A percentile compares a stretch with the other conserved stretches of the same genome.
Evolutionary conservation across 2,888 invertebrate genomes (phyloP).

Genomic region (Stenolophus ochropezus): DNA sequence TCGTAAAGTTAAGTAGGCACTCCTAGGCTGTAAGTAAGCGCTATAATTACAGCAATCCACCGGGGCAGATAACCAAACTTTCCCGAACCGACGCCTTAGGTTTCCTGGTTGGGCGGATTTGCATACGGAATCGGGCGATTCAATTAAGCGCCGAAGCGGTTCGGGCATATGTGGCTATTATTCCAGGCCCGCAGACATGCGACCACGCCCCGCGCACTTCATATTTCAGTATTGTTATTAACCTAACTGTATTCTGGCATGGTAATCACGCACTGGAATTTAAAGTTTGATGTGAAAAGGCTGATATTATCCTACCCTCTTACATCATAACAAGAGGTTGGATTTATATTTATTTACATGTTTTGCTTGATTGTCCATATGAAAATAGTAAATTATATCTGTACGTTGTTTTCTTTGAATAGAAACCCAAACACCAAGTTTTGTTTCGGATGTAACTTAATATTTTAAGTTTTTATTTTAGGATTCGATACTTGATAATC

Average conservation of each 20-base stretch:
- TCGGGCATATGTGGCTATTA: conserved; percentile 15
- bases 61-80: conserved; percentile 9
- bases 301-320: not conserved
- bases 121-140: conserved; percentile 25
- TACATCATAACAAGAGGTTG: no score
- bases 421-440: no score
- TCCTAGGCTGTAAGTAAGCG: no score
- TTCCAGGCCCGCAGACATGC: not conserved
- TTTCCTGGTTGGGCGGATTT: conserved; percentile 1
- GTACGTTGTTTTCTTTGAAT: no score
- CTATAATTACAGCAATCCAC: conserved; percentile 5
- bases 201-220: conserved; percentile 15
- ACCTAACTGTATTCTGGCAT: conserved; percentile 6
- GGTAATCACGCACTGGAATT: not conserved
- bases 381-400: no score
- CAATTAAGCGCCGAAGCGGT: conserved; percentile 10
- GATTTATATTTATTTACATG: no score
- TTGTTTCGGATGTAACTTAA: no score
- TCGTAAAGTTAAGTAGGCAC: no score
- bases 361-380: no score
- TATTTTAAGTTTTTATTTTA: no score
- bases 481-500: no score
- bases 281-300: not conserved
- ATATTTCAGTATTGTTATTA: conserved; percentile 35
- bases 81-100: not conserved